Conservation (phyloP, 2,888 invertebrate genomes). For the Chloromyia formosa region DNA sequence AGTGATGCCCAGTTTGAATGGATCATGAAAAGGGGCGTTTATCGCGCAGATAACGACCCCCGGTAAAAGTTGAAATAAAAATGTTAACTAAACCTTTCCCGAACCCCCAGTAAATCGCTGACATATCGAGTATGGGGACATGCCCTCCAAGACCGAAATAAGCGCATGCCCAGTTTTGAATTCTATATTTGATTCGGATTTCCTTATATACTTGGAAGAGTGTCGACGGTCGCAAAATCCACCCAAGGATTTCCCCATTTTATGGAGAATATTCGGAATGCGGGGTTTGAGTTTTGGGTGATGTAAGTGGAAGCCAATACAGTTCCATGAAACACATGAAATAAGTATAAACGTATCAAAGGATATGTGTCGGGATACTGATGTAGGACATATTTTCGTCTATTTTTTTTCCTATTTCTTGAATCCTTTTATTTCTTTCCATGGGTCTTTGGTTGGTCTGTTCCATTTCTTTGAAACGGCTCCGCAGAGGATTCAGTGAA, state of each 20-base stretch:
- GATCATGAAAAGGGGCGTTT: slow-evolving; percentile 53
- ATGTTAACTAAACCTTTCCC: slow-evolving; percentile 38
- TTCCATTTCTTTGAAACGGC: background rate
- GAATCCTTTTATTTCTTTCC: slow-evolving; percentile 10
- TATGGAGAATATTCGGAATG: background rate
- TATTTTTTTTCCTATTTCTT: slow-evolving; percentile 23
- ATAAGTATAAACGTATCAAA: slow-evolving; percentile 40
- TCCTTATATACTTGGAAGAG: slow-evolving; percentile 36
- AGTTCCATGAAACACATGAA: slow-evolving; percentile 34
- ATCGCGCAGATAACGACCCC: slow-evolving; percentile 56
- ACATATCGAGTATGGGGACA: background rate
- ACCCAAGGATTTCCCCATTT: slow-evolving; percentile 22
- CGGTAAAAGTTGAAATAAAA: slow-evolving; percentile 44
- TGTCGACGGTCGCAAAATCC: slow-evolving; percentile 12
- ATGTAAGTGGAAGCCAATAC: slow-evolving; percentile 33
- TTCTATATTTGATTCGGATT: slow-evolving; percentile 33
- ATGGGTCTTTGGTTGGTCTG: background rate
- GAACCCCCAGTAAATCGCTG: background rate
- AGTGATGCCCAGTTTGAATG: slow-evolving; percentile 36
- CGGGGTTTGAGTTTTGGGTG: background rate
- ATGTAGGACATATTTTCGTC: slow-evolving; percentile 49
- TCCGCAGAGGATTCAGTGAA: slow-evolving; percentile 34
- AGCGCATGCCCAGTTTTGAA: slow-evolving; percentile 25
- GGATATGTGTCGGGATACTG: slow-evolving; percentile 48
- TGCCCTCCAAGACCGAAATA: background rate